phyloP scores from a whole-genome alignment of 2,113 vertebrate species.

The Felis catus region DNA sequence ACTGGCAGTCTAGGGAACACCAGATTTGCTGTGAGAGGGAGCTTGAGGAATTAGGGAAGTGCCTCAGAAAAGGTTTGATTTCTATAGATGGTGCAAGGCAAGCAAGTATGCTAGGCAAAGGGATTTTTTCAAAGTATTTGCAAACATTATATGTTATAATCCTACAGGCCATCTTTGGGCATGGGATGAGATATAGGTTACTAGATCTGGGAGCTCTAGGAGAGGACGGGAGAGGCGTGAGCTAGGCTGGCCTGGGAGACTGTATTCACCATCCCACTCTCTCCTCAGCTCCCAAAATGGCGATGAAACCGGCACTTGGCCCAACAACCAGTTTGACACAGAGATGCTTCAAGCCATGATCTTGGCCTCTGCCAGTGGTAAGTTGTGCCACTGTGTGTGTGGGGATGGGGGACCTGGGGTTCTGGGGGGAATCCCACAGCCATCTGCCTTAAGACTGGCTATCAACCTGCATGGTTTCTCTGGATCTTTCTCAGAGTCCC shows the following conservation, averaged over 20 bases:
- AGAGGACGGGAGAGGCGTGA: background rate
- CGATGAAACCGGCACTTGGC: conserved; percentile 97
- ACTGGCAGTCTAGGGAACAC: background rate
- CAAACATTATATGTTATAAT: background rate
- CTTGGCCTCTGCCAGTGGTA: conserved; percentile 96
- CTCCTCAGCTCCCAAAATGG: conserved; percentile 87
- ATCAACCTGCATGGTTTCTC: background rate
- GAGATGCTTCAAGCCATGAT: conserved; percentile 99
- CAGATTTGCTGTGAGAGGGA: background rate
- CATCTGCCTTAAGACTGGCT: background rate
- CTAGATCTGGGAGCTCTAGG: background rate
- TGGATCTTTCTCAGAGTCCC: background rate
- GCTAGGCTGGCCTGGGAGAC: background rate
- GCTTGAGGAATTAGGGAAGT: background rate
- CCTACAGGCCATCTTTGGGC: background rate
- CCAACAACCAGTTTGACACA: conserved; percentile 97
- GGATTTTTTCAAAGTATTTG: background rate
- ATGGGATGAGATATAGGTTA: background rate
- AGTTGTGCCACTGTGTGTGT: conserved; percentile 65
- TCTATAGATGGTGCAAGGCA: background rate
- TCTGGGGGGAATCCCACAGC: background rate
- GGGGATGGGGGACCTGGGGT: background rate
- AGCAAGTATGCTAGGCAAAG: background rate
- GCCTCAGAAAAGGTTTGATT: background rate
- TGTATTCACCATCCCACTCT: conserved; percentile 46